Evolutionary conservation across 1,140 invertebrate genomes (phyloP), one percentile per base, ranked within the genome.

Genomic region (Chlorops oryzae): DNA sequence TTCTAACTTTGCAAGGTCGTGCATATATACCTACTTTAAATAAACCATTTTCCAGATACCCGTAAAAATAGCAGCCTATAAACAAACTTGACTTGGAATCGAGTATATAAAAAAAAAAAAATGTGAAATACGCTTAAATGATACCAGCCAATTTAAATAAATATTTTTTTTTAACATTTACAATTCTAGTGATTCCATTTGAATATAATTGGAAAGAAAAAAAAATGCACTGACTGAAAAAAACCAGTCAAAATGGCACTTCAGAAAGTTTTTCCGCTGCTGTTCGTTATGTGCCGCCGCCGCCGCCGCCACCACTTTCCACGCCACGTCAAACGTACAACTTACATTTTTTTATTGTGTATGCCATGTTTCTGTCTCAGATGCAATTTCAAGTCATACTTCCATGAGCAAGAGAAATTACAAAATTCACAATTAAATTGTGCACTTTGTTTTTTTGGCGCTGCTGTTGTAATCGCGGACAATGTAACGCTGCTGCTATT

Each of bases 371-470:
- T 72, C 34, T 71, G 69, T 22, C 67, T 44, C 50, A 72, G 47
- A 51, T 72, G 69, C 49, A 72, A 44, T 46, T 71, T 71, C 24
- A 72, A 47, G 54, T 72, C 69, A 41, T 72, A 72, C 20, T 64
- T 65, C 69, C 69, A 72, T 18, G 65, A 66, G 48, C 69, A 72
- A 39, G 52, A 55, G 41, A 72, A 72, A 39, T 53, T 59, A 45
- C 69, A 72, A 50, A 69, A 70, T 38, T 68, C 69, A 40, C 69
- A 72, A 41, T 69, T 57, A 27, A 72, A 72, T 48, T 63, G 59
- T 25, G 56, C 55, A 42, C 57, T 63, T 5, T 61, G 24, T 53
- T 68, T 68, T 34, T 68, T 68, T 13, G n/a, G 51, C 47, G 40
- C 24, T n/a, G 41, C 23, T 37, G 37, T 34, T 56, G 47, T 22